A percentile compares a stretch with the other conserved stretches of the same genome.
phyloP scores from a whole-genome alignment of 1,140 invertebrate genomes.

The Dysdera silvatica region DNA sequence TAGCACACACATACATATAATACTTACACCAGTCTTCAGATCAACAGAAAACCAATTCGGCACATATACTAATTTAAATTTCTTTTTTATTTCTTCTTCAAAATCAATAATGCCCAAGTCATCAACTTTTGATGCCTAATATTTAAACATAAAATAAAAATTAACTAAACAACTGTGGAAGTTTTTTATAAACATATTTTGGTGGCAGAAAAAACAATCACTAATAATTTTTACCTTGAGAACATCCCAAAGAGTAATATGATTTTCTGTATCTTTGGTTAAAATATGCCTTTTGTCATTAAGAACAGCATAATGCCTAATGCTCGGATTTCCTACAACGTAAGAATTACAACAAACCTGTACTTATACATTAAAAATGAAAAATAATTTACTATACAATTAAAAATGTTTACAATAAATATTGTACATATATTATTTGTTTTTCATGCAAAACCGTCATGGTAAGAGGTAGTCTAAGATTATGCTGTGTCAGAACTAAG shows the following conservation, averaged over 20 bases:
- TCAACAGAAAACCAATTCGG: slow-evolving; percentile 99
- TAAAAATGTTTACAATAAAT: too few species aligned
- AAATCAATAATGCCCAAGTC: slow-evolving; percentile 86
- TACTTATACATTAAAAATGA: slow-evolving; percentile 3
- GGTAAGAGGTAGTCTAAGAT: too few species aligned
- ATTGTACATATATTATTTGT: too few species aligned
- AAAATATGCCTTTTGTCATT: slow-evolving; percentile 95
- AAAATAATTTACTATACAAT: not conserved
- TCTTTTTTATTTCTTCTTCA: slow-evolving; percentile 87
- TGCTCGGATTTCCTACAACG: slow-evolving; percentile 70
- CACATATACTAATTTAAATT: slow-evolving; percentile 89
- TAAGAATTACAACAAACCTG: slow-evolving; percentile 1
- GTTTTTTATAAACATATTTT: not conserved
- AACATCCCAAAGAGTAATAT: slow-evolving; percentile 96
- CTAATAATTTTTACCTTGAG: slow-evolving; percentile 56
- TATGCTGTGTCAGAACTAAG: too few species aligned
- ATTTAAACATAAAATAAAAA: not conserved
- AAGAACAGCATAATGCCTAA: slow-evolving; percentile 80
- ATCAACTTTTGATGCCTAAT: slow-evolving; percentile 74
- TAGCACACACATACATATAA: slow-evolving; percentile 15
- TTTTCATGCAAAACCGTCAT: too few species aligned
- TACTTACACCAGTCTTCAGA: slow-evolving; percentile 83
- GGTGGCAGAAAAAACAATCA: not conserved
- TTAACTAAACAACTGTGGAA: not conserved
- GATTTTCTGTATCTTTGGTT: slow-evolving; percentile 92